A percentile compares a stretch with the other conserved stretches of the same genome.
Evolutionary conservation across 2,888 invertebrate genomes (phyloP).

Genomic region (Crepidodera aurea): DNA sequence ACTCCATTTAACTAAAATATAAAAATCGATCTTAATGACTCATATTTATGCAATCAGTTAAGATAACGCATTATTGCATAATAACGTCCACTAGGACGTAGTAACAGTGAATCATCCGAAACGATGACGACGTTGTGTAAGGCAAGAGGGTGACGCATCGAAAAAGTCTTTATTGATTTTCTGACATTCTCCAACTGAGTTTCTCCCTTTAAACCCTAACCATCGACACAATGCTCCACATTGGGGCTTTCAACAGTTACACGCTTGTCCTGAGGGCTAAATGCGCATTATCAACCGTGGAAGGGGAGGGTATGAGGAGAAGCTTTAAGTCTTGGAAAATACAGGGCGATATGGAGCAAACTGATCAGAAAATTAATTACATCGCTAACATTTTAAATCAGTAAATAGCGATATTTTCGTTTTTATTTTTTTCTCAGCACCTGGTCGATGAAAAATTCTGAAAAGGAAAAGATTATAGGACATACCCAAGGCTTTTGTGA

Average conservation of each 20-base stretch:
- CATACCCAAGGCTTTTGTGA: too few relatives aligned
- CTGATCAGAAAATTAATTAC: too few relatives aligned
- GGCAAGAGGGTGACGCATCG: constrained; percentile 51
- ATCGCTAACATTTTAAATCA: too few relatives aligned
- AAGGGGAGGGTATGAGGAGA: background rate
- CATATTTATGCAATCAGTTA: background rate
- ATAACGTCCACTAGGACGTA: background rate
- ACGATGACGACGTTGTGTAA: constrained; percentile 14
- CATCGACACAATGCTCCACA: constrained; percentile 59
- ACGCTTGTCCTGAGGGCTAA: constrained; percentile 5
- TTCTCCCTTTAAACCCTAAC: constrained; percentile 50
- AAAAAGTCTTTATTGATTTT: constrained; percentile 54
- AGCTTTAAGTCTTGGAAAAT: too few relatives aligned
- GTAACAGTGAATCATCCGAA: constrained; percentile 17
- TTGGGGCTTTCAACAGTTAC: constrained; percentile 42
- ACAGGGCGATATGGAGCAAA: too few relatives aligned
- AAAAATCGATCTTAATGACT: background rate
- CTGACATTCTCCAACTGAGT: constrained; percentile 44
- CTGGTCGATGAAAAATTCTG: too few relatives aligned
- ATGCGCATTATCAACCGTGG: background rate
- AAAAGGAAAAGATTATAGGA: too few relatives aligned
- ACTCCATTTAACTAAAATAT: too few relatives aligned
- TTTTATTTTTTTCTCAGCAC: too few relatives aligned
- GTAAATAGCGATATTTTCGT: too few relatives aligned
- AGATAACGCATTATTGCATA: background rate